A percentile compares a stretch with the other conserved stretches of the same genome.
Conservation (phyloP, 2,113 vertebrate genomes). For the Morone chrysops region DNA sequence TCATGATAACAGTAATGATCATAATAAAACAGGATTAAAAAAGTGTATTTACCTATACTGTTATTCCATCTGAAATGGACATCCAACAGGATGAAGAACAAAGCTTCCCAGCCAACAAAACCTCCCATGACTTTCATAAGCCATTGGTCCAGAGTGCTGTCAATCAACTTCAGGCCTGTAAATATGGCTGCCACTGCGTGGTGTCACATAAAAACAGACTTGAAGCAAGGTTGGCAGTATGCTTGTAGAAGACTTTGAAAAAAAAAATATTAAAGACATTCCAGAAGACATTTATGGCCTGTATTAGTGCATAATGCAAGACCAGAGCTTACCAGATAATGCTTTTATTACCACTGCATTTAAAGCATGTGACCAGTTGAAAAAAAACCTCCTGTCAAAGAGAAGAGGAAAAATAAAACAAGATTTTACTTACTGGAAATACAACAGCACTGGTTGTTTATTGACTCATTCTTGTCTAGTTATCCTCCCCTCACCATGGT, state of each 20-base stretch:
- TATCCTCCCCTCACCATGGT: too few species aligned
- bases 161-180: conserved; percentile 78
- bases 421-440: background rate
- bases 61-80: conserved; percentile 49
- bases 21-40: background rate
- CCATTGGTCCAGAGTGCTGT: conserved; percentile 69
- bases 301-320: background rate
- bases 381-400: conserved; percentile 79
- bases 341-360: conserved; percentile 76
- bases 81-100: conserved; percentile 74
- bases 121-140: conserved; percentile 84
- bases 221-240: fast-evolving
- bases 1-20: background rate
- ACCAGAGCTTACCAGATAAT: conserved; percentile 77
- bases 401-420: background rate
- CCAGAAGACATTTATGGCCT: background rate
- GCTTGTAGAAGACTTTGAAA: background rate
- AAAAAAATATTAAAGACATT: too few species aligned
- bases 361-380: conserved; percentile 78
- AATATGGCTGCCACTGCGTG: conserved; percentile 83
- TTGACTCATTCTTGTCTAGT: background rate
- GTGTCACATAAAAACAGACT: background rate
- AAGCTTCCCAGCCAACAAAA: conserved; percentile 81
- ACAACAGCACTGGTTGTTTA: background rate
- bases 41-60: conserved; percentile 49